Conservation (phyloP, 2,797 vertebrate species). For the Chaunax sp. region DNA sequence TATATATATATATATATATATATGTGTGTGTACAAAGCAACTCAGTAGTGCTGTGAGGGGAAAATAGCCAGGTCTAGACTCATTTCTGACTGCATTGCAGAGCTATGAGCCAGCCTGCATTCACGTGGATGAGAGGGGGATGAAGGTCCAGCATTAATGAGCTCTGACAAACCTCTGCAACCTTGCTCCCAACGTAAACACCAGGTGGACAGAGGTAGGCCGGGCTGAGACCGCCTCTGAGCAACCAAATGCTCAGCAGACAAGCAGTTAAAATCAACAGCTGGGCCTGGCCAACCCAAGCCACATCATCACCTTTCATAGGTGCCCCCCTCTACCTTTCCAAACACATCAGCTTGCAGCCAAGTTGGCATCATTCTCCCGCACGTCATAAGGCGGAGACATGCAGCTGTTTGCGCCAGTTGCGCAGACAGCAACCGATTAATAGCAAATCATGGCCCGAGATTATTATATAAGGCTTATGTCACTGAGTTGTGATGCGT, state of each 20-base stretch:
- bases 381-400: slow-evolving; percentile 40
- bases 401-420: slow-evolving; percentile 56
- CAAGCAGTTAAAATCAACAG: slow-evolving; percentile 35
- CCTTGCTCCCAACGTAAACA: slow-evolving; percentile 54
- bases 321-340: slow-evolving; percentile 57
- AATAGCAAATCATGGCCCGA: slow-evolving; percentile 49
- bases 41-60: slow-evolving; percentile 43
- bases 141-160: slow-evolving; percentile 62
- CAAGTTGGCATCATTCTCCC: slow-evolving; percentile 15
- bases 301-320: slow-evolving; percentile 57
- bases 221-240: slow-evolving; percentile 17
- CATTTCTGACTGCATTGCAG: slow-evolving; percentile 81
- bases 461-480: slow-evolving; percentile 76
- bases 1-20: too few relatives aligned
- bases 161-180: slow-evolving; percentile 61
- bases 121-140: slow-evolving; percentile 61
- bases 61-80: slow-evolving; percentile 63
- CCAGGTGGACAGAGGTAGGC: slow-evolving; percentile 57
- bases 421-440: slow-evolving; percentile 32
- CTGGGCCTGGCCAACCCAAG: slow-evolving; percentile 48
- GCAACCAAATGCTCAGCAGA: slow-evolving; percentile 8
- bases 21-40: slow-evolving; percentile 50
- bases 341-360: slow-evolving; percentile 33
- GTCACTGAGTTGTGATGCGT: slow-evolving; percentile 65
- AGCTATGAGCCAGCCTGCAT: slow-evolving; percentile 60